Conservation (phyloP, 2,113 vertebrate species). For the Bos taurus region DNA sequence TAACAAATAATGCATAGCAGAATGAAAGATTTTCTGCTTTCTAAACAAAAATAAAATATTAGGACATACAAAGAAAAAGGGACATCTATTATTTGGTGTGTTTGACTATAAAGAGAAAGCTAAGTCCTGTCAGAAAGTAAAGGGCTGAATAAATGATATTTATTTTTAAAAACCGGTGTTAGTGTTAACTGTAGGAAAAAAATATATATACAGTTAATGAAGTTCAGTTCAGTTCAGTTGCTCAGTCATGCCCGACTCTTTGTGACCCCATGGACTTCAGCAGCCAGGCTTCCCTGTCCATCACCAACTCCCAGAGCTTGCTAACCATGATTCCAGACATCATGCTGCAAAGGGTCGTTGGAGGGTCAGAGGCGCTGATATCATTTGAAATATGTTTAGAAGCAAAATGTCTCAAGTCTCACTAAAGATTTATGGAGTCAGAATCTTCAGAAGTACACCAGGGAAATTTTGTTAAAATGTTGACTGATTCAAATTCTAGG, state of each 20-base stretch:
- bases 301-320: neutral
- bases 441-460: neutral
- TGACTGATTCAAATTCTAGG: neutral
- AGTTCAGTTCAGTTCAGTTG: neutral
- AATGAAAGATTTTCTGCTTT: neutral
- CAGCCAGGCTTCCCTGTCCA: neutral
- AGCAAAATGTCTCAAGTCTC: neutral
- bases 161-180: neutral
- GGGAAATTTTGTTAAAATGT: neutral
- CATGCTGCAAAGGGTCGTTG: neutral
- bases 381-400: neutral
- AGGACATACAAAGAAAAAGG: neutral
- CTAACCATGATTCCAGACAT: neutral
- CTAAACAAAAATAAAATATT: neutral
- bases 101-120: neutral
- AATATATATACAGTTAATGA: neutral
- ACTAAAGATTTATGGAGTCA: neutral
- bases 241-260: neutral
- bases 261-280: neutral
- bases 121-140: neutral
- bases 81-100: neutral
- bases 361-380: neutral
- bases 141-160: neutral
- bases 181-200: neutral
- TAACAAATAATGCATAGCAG: neutral